Percentiles rank a stretch among this genome's conserved stretches.
phyloP scores from a whole-genome alignment of 2,113 vertebrate genomes.

The Pyxicephalus adspersus region DNA sequence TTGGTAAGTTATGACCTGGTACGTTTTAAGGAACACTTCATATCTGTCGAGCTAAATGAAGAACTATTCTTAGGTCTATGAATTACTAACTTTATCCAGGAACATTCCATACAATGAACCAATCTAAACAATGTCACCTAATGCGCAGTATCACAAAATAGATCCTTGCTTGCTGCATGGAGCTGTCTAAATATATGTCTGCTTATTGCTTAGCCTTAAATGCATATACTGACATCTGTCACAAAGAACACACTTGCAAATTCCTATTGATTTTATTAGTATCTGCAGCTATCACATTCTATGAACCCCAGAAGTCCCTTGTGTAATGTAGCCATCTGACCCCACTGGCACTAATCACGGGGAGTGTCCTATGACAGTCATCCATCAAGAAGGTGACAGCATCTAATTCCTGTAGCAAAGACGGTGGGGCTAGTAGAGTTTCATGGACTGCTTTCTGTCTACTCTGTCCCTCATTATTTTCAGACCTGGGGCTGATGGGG shows the following conservation, averaged over 20 bases:
- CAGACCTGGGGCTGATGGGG: slow-evolving; percentile 14
- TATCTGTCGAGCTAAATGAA: too few relatives aligned
- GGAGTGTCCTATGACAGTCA: slow-evolving; percentile 80
- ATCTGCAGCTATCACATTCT: slow-evolving; percentile 39
- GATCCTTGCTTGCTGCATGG: background rate
- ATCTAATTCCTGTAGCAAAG: slow-evolving; percentile 65
- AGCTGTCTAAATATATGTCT: background rate
- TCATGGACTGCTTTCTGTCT: slow-evolving; percentile 29
- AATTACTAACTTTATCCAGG: too few relatives aligned
- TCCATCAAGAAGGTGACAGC: slow-evolving; percentile 77
- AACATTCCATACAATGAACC: too few relatives aligned
- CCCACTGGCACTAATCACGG: slow-evolving; percentile 77
- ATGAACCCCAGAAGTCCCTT: slow-evolving; percentile 64
- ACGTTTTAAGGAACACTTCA: too few relatives aligned
- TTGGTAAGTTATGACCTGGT: too few relatives aligned
- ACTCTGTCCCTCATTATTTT: slow-evolving; percentile 12
- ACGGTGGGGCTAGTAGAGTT: slow-evolving; percentile 47
- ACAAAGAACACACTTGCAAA: slow-evolving; percentile 14
- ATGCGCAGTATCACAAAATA: too few relatives aligned
- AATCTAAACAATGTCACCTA: too few relatives aligned
- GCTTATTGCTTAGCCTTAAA: slow-evolving; percentile 1
- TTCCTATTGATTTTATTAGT: slow-evolving; percentile 18
- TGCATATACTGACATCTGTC: slow-evolving; percentile 33
- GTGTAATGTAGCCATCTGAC: slow-evolving; percentile 80
- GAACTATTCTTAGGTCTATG: too few relatives aligned